Evolutionary conservation across 2,888 invertebrate genomes (phyloP), one percentile per base, ranked within the genome.

Genomic region (Malachius bipustulatus): DNA sequence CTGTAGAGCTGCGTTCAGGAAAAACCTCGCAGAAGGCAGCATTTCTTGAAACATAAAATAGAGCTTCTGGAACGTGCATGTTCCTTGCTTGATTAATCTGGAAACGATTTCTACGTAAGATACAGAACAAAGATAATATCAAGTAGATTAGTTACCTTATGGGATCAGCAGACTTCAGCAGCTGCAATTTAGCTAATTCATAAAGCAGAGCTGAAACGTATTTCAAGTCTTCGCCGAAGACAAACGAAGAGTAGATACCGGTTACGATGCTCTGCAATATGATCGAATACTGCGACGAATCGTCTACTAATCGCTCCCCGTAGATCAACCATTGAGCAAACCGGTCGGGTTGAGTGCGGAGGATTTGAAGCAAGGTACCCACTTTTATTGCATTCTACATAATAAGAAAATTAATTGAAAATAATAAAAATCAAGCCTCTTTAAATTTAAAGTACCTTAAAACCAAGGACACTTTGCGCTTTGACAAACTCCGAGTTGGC

Each of bases 41-140:
- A 83, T 82, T 54, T 96, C 96, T 34, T 84, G 83, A 55, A 91
- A 82, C 34, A 84, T 77, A 28, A 82, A 80, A 66, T 90, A 96
- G 28, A 94, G 68, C 8, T 80, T 71, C 9, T 85, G 77, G 54
- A 96, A 87, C 2, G 91, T 84, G 54, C 88, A 88, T 3, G 83
- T 82, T 36, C 85, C 85, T 26, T 83, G 76, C 14, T 87, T 75
- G 28, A 97, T 68, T 46, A 93, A 65, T 51, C 88, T 75, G 53
- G 12, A 52, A 59, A 28, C 41, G 38, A 37, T 40, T 30, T 33
- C 10, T 32, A 13, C 36, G 14, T 12, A 38, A 28, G 36, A 26
- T 9, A 13, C 13, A 27, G 26, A 35, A 13, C 27, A 13, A 37
- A 34, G 19, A 24, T n/a, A n/a, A n/a, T n/a, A n/a, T n/a, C n/a